Percentiles rank a stretch among this genome's conserved stretches.
These are phyloP conservation scores for Capreolus pygargus DNA, from an alignment of 2,113 vertebrate species.

Conservation along the genomic window DNA sequence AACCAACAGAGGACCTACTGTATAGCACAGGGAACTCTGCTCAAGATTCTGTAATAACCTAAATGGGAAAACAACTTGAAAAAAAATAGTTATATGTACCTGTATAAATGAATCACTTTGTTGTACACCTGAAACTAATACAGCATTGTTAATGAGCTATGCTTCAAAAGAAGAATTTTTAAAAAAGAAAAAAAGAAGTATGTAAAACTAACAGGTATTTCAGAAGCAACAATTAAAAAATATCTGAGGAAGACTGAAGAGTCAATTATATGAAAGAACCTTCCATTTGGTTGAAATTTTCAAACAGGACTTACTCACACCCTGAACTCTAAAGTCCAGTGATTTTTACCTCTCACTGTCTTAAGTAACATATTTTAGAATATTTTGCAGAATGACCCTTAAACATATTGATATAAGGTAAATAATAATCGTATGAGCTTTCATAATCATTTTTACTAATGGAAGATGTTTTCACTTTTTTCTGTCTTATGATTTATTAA, in stretches of 20 bases:
- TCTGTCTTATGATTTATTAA: not conserved
- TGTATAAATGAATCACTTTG: not conserved
- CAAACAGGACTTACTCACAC: accelerated
- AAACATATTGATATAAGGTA: not conserved
- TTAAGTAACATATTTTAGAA: not conserved
- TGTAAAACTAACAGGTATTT: not conserved
- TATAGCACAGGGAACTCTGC: not conserved
- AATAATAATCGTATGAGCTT: not conserved
- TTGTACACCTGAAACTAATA: not conserved
- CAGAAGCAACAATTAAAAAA: not conserved
- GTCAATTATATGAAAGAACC: not conserved
- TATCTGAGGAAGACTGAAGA: not conserved
- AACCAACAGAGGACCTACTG: not conserved
- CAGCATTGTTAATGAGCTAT: not conserved
- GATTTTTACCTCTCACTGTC: not conserved
- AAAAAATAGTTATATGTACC: not conserved
- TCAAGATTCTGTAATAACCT: not conserved
- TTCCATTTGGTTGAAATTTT: not conserved
- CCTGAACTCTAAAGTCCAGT: not conserved
- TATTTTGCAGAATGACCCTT: not conserved
- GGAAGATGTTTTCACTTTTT: not conserved
- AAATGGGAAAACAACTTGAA: not conserved
- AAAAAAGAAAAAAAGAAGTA: not conserved
- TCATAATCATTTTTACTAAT: not conserved
- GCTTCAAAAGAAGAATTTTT: not conserved